A percentile compares a stretch with the other conserved stretches of the same genome.
Evolutionary conservation across 1,140 invertebrate species (phyloP).

Genomic region (Bilobella aurantiaca): DNA sequence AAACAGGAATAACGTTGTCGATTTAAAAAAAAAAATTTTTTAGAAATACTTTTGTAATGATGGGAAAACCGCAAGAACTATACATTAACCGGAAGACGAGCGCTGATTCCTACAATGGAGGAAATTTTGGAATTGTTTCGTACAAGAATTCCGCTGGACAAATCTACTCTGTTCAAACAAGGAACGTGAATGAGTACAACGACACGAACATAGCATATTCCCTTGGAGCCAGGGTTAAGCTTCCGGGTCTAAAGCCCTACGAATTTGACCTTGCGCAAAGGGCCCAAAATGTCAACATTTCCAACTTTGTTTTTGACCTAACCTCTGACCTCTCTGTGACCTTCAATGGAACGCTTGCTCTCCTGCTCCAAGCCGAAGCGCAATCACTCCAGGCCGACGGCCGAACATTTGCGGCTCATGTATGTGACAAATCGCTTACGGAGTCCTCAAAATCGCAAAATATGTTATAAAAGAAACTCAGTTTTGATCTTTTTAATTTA

Average conservation of each 20-base stretch:
- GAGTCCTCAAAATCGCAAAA: not conserved
- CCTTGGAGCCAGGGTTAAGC: slow-evolving; percentile 8
- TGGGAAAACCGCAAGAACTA: slow-evolving; percentile 10
- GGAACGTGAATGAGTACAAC: slow-evolving; percentile 16
- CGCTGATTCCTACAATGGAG: slow-evolving; percentile 22
- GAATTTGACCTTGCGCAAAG: slow-evolving; percentile 16
- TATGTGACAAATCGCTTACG: slow-evolving; percentile 1
- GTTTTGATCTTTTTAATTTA: no score
- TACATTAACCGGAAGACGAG: slow-evolving; percentile 13
- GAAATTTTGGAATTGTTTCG: slow-evolving; percentile 11
- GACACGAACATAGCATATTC: not conserved
- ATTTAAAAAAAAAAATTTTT: not conserved
- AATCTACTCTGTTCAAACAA: slow-evolving; percentile 4
- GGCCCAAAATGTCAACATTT: slow-evolving; percentile 16
- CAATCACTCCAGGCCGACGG: slow-evolving; percentile 20
- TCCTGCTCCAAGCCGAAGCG: slow-evolving; percentile 17
- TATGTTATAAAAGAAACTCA: no score
- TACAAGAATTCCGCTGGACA: slow-evolving; percentile 1
- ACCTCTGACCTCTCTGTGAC: slow-evolving; percentile 17
- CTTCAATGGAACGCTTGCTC: slow-evolving; percentile 16
- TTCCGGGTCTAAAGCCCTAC: slow-evolving; percentile 16
- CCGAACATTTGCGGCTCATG: slow-evolving; percentile 15
- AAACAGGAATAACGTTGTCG: not conserved
- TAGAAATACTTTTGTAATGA: slow-evolving; percentile 22
- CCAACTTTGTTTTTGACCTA: slow-evolving; percentile 19